Evolutionary conservation across 2,113 vertebrate genomes (phyloP), one percentile per base, ranked within the genome.

Genomic region (Platichthys stellatus): DNA sequence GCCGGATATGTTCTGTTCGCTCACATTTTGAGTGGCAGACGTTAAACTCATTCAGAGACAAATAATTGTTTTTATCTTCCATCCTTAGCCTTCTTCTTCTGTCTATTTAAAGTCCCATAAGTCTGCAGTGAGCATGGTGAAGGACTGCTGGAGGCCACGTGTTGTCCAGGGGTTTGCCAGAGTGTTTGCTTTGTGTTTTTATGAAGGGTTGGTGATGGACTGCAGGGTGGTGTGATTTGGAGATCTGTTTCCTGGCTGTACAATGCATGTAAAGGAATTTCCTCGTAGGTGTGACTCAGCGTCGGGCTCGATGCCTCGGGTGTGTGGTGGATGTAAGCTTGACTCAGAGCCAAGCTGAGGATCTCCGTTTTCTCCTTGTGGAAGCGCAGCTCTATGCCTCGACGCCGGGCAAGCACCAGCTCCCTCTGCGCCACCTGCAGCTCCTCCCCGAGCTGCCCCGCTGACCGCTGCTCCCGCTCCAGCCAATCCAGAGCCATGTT

Each of bases 401-500:
- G 78, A 14, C 83, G 86, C 1, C 89, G 78, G 8, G 92, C 84
- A 66, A 89, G 51, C 24, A 84, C 86, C 21, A 93, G 74, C 78
- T 93, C 89, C 75, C 86, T 88, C 83, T 93, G 92, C 0, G 84
- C 91, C 78, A 78, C 47, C 66, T 87, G 89, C 35, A 90, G 88
- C 80, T 93, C 91, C 38, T 78, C 78, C 24, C 69, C 76, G 0
- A 92, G 83, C n/a, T 67, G 76, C 38, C 90, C 91, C 0, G 89
- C 81, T 31, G 89, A 83, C 40, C 72, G 86, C 69, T 90, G 90
- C 81, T 93, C 91, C 49, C 75, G 85, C 4, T 76, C 84, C 0
- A 93, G 90, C 92, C 92, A 93, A 28, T 93, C 92, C 87, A 93
- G 84, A 83, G 91, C 91, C 90, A 93, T 91, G 72, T 87, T 93